phyloP scores from a whole-genome alignment of 2,888 invertebrate genomes.

The Gibbula magus region DNA sequence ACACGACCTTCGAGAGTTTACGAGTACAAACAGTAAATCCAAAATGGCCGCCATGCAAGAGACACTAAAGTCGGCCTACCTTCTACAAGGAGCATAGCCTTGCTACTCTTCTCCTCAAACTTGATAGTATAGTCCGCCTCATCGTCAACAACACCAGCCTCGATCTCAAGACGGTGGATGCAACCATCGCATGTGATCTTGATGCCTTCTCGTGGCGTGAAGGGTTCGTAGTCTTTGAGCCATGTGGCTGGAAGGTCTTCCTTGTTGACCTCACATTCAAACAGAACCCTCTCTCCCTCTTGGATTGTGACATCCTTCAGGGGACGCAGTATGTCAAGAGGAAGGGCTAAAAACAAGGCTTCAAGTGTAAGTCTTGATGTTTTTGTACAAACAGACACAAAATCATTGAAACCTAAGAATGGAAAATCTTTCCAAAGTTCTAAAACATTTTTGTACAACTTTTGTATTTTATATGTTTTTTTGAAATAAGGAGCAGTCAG shows the following conservation, averaged over 20 bases:
- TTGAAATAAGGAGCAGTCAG: too few relatives aligned
- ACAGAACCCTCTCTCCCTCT: conserved; percentile 79
- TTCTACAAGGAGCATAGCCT: conserved; percentile 55
- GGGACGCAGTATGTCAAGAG: conserved; percentile 53
- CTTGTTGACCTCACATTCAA: conserved; percentile 95
- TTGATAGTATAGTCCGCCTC: conserved; percentile 63
- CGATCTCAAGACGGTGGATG: conserved; percentile 60
- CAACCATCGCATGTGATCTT: conserved; percentile 86
- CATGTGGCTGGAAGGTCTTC: conserved; percentile 94
- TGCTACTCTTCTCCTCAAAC: conserved; percentile 52
- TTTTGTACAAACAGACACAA: background rate
- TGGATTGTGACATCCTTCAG: conserved; percentile 49
- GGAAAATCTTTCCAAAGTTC: too few relatives aligned
- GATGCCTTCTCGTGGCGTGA: conserved; percentile 88
- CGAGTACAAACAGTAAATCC: too few relatives aligned
- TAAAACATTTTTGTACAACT: too few relatives aligned
- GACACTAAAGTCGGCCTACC: conserved; percentile 37
- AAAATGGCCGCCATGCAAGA: background rate
- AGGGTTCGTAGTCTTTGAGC: conserved; percentile 86
- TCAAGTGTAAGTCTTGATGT: background rate
- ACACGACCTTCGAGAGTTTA: too few relatives aligned
- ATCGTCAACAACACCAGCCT: conserved; percentile 61
- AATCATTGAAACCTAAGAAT: too few relatives aligned
- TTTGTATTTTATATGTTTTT: too few relatives aligned
- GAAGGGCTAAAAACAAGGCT: conserved; percentile 46